Evolutionary conservation across 2,113 vertebrate species (phyloP), one percentile per base, ranked within the genome.

Genomic region (Chlamydotis undulata): DNA sequence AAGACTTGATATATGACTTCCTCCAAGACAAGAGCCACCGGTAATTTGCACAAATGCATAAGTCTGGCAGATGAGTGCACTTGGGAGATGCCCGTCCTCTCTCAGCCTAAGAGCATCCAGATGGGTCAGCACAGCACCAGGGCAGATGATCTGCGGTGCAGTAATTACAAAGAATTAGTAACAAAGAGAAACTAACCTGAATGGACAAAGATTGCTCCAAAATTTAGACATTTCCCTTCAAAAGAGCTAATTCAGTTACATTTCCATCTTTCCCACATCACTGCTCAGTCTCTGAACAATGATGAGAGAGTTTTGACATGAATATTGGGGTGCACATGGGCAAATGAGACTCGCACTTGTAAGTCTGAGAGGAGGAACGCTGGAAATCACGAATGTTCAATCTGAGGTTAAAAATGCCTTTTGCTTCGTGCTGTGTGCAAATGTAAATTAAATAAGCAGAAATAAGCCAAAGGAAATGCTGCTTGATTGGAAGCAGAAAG

Each of bases 391-490:
- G 83, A 10, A n/a, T 45, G 29, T 70, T 92, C 93, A 93, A 91
- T 73, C 65, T 95, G 76, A 84, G 74, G 67, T 83, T 75, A 47
- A 80, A 77, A 79, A 88, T 94, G 29, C 47, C 35, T 93, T 78
- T 87, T 47, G 19, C 50, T 95, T 94, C 41, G 52, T 52, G 9
- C 49, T 29, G 17, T 65, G 43, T 67, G 18, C 25, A 87, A 94
- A 90, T 9, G 14, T 56, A 92, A 97, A 97, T 96, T 71, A 88
- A 95, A 94, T 26, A 53, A 84, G 39, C 33, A 93, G 65, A 83
- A 67, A 59, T 10, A 87, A 89, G 69, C 10, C 73, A 94, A 87
- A 94, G 52, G 89, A 71, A 74, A 77, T 25, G 70, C 14, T 94
- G 55, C 59, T 81, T 16, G 10, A 25, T 15, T 7, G 6, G 69